phyloP scores from a whole-genome alignment of 2,888 invertebrate genomes.

The Macrostomum cliftonense region DNA sequence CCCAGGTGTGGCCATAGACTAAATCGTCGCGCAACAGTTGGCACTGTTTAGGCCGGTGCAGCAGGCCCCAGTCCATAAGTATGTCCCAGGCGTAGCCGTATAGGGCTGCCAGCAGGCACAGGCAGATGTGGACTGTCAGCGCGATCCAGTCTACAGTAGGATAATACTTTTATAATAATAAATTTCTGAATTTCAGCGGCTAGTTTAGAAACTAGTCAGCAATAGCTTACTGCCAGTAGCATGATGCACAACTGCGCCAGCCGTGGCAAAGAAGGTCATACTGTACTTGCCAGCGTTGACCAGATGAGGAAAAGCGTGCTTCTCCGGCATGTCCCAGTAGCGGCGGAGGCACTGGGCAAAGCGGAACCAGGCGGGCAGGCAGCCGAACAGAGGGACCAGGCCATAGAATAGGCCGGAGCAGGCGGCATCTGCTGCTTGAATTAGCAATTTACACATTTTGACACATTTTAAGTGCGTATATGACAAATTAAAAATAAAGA shows the following conservation, averaged over 20 bases:
- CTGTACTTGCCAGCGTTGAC: constrained; percentile 95
- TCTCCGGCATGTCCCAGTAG: constrained; percentile 59
- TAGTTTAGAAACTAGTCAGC: no score
- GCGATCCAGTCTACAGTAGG: no score
- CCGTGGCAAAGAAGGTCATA: constrained; percentile 67
- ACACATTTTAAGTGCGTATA: no score
- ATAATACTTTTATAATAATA: no score
- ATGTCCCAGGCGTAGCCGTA: constrained; percentile 96
- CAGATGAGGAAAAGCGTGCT: constrained; percentile 53
- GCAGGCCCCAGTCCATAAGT: constrained; percentile 94
- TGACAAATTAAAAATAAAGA: no score
- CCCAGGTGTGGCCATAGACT: constrained; percentile 29
- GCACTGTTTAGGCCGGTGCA: constrained; percentile 56
- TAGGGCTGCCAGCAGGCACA: constrained; percentile 57
- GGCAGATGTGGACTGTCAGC: no score
- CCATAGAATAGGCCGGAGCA: constrained; percentile 48
- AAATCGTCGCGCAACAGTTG: constrained; percentile 18
- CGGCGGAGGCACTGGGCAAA: constrained; percentile 89
- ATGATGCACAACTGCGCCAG: no score
- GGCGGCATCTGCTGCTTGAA: constrained; percentile 2
- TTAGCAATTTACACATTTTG: no score
- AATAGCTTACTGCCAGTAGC: no score
- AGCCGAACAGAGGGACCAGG: constrained; percentile 63
- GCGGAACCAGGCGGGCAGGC: constrained; percentile 87
- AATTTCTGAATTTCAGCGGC: no score